Conservation (phyloP, 2,797 vertebrate genomes). For the Aphelocoma californica region DNA sequence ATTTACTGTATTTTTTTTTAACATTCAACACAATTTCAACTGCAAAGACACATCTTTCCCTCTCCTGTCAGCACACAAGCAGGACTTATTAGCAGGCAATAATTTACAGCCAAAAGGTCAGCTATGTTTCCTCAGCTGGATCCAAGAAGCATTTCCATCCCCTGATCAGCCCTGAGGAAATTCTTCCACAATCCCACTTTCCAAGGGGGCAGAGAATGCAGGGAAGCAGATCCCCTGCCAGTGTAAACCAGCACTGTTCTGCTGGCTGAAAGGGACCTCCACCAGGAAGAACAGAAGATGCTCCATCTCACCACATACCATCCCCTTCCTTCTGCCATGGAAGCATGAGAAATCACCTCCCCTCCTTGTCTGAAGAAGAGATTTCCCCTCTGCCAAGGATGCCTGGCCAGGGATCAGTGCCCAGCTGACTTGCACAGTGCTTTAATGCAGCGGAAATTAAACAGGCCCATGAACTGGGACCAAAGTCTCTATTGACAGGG, state of each 20-base stretch:
- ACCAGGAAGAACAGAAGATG: background rate
- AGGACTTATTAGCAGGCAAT: background rate
- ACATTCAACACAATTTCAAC: background rate
- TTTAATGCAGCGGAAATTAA: constrained; percentile 28
- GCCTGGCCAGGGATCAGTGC: background rate
- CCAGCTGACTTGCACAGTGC: background rate
- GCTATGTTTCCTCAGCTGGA: background rate
- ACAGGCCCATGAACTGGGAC: background rate
- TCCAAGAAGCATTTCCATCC: background rate
- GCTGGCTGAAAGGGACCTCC: background rate
- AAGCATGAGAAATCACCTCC: background rate
- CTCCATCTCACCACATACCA: background rate
- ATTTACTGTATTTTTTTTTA: background rate
- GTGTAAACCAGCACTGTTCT: background rate
- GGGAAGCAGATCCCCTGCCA: background rate
- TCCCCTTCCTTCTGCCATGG: background rate
- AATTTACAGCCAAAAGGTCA: constrained; percentile 13
- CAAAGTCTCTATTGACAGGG: constrained; percentile 36
- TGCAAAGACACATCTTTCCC: background rate
- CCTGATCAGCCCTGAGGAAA: background rate
- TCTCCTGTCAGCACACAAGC: background rate
- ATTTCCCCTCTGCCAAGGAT: background rate
- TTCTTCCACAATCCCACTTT: background rate
- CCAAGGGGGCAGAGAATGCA: background rate
- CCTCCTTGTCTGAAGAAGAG: background rate